Evolutionary conservation across 2,113 vertebrate genomes (phyloP), one percentile per base, ranked within the genome.

Genomic region (Zeus faber): DNA sequence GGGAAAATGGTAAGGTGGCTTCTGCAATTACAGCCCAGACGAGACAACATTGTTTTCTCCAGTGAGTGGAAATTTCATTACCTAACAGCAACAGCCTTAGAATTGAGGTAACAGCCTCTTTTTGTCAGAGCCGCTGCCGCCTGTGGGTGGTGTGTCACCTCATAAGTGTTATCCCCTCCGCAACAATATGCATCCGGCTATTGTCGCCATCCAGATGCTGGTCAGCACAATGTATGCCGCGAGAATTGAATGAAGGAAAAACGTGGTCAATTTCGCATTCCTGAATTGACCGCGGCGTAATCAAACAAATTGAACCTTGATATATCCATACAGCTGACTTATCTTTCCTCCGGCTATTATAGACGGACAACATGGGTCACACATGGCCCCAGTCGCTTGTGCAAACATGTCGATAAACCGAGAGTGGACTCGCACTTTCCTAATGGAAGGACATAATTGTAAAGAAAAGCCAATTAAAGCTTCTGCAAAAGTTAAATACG

Each of bases 51-150:
- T 86, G 80, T 87, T 89, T 87, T 85, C 84, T 82, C 80, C 85
- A 83, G 76, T 84, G 84, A 54, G 80, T 83, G 86, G 77, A 89
- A 89, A 89, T 89, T 74, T 84, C 87, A 89, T 88, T 88, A 87
- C 82, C 77, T 85, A 79, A 76, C 75, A 80, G 70, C 75, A 65
- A 72, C 70, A 35, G 77, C 69, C 77, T 82, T 71, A 79, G 78
- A 87, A 85, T 72, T 72, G 83, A n/a, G 85, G 83, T 82, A 85
- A 89, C 77, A 76, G 87, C 70, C 72, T 80, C 74, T 72, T 82
- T 81, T 81, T 78, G 79, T 77, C 81, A 86, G 62, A 70, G 77
- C 65, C 71, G 64, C 70, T 72, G 79, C 68, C 5, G 55, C 67
- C 68, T 82, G 77, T 45, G 56, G 71, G 76, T 79, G 76, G 74